Evolutionary conservation across 2,888 invertebrate genomes (phyloP), one percentile per base, ranked within the genome.

Genomic region (Apotomis turbidana): DNA sequence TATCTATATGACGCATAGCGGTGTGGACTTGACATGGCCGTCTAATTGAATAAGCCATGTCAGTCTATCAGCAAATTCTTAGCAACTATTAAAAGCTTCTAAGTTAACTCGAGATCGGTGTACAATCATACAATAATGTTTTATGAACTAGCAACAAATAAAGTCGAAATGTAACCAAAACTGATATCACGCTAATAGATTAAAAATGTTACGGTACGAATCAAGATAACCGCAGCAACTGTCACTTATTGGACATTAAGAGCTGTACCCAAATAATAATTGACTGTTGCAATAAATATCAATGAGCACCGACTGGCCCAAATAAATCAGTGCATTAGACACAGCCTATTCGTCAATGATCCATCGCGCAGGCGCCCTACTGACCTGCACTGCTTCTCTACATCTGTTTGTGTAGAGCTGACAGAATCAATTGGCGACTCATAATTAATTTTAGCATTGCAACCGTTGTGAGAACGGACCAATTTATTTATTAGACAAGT

Each of bases 371-470:
- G 76, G 61, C 78, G 88, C 76, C 81, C 89, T 76, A 90, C 78
- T 90, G 81, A 90, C 90, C 88, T 78, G 76, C 77, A 76, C 73
- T 59, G 63, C 71, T 15, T 46, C 61, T 71, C 75, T 77, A 81
- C 88, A 90, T 90, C 80, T 87, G 81, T 90, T 83, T 86, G 76
- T 82, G 85, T 90, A 82, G 78, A 87, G 81, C 78, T 87, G 91
- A 90, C 91, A 90, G 83, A 75, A 77, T 68, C 89, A 90, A 90
- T 91, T 91, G 89, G 78, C 79, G 74, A 77, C 78, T 81, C 78
- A 81, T 86, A 87, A 90, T 90, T 90, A 88, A 83, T 90, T 90
- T 90, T 87, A 87, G 87, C 87, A 81, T 84, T 78, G 62, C 70
- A 75, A 76, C 74, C 75, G 77, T 63, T 66, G 81, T 79, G 83